Evolutionary conservation across 2,113 vertebrate genomes (phyloP), one percentile per base, ranked within the genome.

Genomic region (Ophiodon elongatus): DNA sequence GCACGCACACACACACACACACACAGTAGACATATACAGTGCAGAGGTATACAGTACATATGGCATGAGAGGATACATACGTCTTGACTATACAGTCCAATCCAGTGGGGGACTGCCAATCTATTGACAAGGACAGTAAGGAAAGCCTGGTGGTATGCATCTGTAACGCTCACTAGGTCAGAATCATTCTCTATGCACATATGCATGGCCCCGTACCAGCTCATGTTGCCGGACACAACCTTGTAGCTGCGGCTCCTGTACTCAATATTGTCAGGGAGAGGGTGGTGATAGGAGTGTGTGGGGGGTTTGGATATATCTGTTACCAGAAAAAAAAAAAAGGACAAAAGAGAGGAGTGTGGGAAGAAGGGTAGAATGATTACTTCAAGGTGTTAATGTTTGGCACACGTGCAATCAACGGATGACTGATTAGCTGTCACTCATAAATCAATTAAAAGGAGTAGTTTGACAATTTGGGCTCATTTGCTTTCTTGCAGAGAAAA

Each of bases 61-160:
- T 59, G 52, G 29, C 8, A 74, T 62, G 14, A 82, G 43, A 50
- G 45, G 14, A 75, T 90, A 97, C 97, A 8, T 96, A 99, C 98
- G 35, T 98, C 91, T 23, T 94, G 70, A 45, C 96, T 97, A 82
- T 96, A 96, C 4, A 98, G 95, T 79, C 98, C 98, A 1, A 99
- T 99, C 98, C 98, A 99, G 93, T 97, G 97, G 21, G 88, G 86
- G 45, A 88, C 90, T 31, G 95, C 96, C 83, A 97, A 88, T 70
- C 94, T 96, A 73, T 94, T 97, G 89, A 98, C 89, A 35, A 98
- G 94, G 79, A 99, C 92, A 0, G 96, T 98, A 83, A 99, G 97
- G 95, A 99, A 99, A 59, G 98, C 96, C 88, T 99, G 98, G 67
- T 97, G 97, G 91, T 96, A 99, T 65, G 95, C 94, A 85, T 99